Evolutionary conservation across 2,888 invertebrate species (phyloP).

Genomic region (Drosophila paracracens): DNA sequence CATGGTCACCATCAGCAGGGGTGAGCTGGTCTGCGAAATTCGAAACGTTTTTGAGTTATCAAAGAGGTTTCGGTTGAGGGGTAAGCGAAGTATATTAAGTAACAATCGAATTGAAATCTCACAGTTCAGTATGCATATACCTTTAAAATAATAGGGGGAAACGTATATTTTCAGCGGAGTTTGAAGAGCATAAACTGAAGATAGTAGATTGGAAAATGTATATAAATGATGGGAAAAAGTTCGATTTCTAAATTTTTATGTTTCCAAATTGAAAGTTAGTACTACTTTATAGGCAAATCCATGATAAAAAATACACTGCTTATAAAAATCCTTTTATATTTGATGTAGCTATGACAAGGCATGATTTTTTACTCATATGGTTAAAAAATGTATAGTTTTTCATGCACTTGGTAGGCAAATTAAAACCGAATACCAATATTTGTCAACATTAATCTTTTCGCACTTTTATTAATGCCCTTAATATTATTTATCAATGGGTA

Average conservation of each 20-base stretch:
- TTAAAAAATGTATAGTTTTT: neutral
- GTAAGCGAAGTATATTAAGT: conserved; percentile 12
- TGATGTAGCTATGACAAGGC: neutral
- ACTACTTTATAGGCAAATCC: neutral
- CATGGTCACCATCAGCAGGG: neutral
- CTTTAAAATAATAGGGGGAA: neutral
- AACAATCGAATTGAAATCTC: conserved; percentile 18
- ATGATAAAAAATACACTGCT: neutral
- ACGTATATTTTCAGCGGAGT: neutral
- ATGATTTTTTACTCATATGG: neutral
- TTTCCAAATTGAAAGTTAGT: neutral
- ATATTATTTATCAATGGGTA: neutral
- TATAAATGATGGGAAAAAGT: neutral
- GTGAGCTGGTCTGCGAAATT: conserved; percentile 34
- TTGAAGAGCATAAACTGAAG: neutral
- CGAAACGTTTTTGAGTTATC: conserved; percentile 35
- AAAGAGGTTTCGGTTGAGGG: conserved; percentile 1
- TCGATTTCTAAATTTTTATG: neutral
- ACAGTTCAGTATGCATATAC: neutral
- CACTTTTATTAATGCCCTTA: neutral
- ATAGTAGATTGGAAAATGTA: neutral
- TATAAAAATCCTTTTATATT: neutral
- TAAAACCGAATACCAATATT: neutral
- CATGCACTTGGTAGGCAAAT: neutral
- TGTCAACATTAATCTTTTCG: neutral